A percentile compares a stretch with the other conserved stretches of the same genome.
Conservation (phyloP, 2,888 invertebrate species). For the Conomelus anceps region DNA sequence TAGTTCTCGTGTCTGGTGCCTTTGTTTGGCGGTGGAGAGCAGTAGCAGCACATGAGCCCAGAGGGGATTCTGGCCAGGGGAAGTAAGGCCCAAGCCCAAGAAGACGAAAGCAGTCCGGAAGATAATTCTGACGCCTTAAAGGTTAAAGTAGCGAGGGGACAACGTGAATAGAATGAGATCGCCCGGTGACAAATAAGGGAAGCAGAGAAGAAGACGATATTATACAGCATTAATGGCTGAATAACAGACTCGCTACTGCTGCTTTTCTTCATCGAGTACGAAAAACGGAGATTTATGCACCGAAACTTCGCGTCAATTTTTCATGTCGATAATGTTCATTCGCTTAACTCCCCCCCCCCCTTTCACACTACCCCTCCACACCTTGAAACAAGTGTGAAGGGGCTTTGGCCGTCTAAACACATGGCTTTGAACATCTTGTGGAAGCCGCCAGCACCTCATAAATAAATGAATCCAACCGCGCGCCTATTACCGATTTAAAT, state of each 20-base stretch:
- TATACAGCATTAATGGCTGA: background rate
- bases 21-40: background rate
- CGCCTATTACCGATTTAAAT: background rate
- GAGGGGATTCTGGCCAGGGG: background rate
- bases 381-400: background rate
- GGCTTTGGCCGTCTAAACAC: background rate
- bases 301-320: background rate
- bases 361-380: background rate
- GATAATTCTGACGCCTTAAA: background rate
- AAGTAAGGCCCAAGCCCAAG: too few species aligned
- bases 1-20: background rate
- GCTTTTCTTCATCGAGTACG: background rate
- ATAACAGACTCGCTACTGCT: background rate
- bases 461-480: background rate
- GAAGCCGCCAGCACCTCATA: background rate
- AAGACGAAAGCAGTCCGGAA: background rate
- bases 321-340: background rate
- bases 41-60: background rate
- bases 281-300: background rate
- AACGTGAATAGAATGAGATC: background rate
- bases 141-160: background rate
- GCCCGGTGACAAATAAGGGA: background rate
- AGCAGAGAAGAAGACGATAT: background rate
- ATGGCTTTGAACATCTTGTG: background rate
- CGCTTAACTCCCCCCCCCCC: background rate